A percentile compares a stretch with the other conserved stretches of the same genome.
Conservation (phyloP, 2,888 invertebrate species). For the Lasioglossum marginatum region DNA sequence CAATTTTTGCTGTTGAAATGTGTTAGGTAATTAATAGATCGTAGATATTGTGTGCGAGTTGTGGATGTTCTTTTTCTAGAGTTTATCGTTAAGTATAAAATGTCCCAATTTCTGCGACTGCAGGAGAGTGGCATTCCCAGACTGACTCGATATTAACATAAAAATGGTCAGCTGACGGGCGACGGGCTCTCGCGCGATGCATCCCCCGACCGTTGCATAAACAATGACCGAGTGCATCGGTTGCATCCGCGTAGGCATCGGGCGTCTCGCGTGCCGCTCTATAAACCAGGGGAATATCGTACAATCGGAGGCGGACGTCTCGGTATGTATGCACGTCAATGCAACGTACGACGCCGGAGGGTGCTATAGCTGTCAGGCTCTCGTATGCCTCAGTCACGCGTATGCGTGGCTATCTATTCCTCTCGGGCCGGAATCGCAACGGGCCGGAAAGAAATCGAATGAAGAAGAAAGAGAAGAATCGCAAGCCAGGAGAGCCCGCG, state of each 20-base stretch:
- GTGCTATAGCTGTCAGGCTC: conserved; percentile 57
- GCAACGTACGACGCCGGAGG: conserved; percentile 53
- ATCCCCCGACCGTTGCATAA: conserved; percentile 16
- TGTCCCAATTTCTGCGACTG: too few species aligned
- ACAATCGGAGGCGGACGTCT: conserved; percentile 60
- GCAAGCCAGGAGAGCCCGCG: neutral
- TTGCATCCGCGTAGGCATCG: conserved; percentile 38
- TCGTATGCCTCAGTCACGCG: conserved; percentile 38
- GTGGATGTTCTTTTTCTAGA: too few species aligned
- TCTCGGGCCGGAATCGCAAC: conserved; percentile 10
- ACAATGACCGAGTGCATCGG: conserved; percentile 39
- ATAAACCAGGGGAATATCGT: conserved; percentile 60
- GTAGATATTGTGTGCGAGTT: too few species aligned
- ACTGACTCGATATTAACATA: neutral
- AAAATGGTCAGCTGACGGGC: neutral
- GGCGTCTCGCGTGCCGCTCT: conserved; percentile 35
- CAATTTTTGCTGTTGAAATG: too few species aligned
- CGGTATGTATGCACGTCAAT: conserved; percentile 58
- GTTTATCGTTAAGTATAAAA: too few species aligned
- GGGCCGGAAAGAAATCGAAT: neutral
- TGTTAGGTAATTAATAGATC: too few species aligned
- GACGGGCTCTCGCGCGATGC: neutral
- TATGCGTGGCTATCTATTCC: conserved; percentile 31
- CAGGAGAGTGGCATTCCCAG: too few species aligned
- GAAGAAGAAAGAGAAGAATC: neutral